These are phyloP conservation scores for Teleogryllus occipitalis DNA, from an alignment of 1,140 invertebrate species.

Conservation along the genomic window DNA sequence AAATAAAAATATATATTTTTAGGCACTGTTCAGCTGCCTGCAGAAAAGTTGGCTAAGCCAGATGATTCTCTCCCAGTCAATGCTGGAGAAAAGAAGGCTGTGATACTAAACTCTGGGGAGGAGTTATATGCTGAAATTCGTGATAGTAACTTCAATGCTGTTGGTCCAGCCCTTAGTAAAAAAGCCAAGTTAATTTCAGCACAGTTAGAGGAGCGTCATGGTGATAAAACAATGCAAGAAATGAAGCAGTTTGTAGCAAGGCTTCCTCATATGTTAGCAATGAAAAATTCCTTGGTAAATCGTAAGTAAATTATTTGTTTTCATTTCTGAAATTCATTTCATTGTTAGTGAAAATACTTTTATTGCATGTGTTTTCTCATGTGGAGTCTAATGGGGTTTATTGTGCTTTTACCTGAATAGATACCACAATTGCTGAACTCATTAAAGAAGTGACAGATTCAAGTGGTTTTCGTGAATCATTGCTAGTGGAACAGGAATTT, in stretches of 20 bases:
- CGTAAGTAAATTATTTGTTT: slow-evolving; percentile 38
- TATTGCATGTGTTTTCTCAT: not conserved
- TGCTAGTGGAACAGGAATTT: slow-evolving; percentile 81
- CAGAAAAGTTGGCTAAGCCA: slow-evolving; percentile 65
- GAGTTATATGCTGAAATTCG: slow-evolving; percentile 82
- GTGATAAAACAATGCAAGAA: slow-evolving; percentile 82
- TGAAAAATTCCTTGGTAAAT: slow-evolving; percentile 64
- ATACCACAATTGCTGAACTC: slow-evolving; percentile 67
- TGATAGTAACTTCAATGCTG: slow-evolving; percentile 90
- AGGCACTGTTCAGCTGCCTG: slow-evolving; percentile 77
- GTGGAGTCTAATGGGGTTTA: not conserved
- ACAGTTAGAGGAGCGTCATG: slow-evolving; percentile 77
- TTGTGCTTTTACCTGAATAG: slow-evolving; percentile 34
- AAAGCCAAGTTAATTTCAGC: slow-evolving; percentile 81
- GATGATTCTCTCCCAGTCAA: slow-evolving; percentile 54
- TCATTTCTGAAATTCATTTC: not conserved
- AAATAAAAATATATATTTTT: slow-evolving; percentile 9
- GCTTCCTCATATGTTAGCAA: slow-evolving; percentile 79
- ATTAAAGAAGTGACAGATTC: slow-evolving; percentile 62
- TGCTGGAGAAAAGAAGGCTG: slow-evolving; percentile 65
- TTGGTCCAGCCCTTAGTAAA: slow-evolving; percentile 73
- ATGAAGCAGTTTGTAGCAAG: slow-evolving; percentile 90
- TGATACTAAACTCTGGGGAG: slow-evolving; percentile 85
- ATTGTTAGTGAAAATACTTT: not conserved
- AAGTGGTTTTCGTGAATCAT: slow-evolving; percentile 53